Conservation (phyloP, 2,797 vertebrate species). For the Sebastes vulpes region DNA sequence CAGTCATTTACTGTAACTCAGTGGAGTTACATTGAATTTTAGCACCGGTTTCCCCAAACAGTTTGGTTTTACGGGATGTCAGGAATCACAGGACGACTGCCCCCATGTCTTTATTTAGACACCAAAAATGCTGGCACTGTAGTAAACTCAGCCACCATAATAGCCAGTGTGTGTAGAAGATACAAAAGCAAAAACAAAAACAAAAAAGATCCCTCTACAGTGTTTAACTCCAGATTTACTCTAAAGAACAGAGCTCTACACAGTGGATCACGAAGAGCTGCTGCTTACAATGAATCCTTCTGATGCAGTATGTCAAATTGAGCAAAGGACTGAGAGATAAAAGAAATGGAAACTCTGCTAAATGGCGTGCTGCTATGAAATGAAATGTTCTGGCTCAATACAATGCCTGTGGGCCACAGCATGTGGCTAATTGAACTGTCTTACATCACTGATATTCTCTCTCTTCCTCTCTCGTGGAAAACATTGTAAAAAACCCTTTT, state of each 20-base stretch:
- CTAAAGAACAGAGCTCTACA: neutral
- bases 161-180: neutral
- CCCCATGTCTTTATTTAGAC: neutral
- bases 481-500: conserved; percentile 15
- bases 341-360: conserved; percentile 34
- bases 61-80: neutral
- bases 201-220: neutral
- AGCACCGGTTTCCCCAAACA: neutral
- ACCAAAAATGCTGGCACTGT: neutral
- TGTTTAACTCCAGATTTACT: neutral
- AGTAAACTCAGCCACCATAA: neutral
- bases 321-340: conserved; percentile 13
- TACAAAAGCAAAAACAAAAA: neutral
- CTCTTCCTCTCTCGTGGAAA: conserved; percentile 4
- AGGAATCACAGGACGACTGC: neutral
- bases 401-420: conserved; percentile 22
- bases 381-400: conserved; percentile 31
- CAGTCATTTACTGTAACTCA: conserved; percentile 14
- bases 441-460: conserved; percentile 16
- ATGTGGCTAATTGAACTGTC: conserved; percentile 24
- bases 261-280: neutral
- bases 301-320: neutral
- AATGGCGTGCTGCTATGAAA: neutral
- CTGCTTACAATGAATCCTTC: neutral
- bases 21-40: neutral